A percentile compares a stretch with the other conserved stretches of the same genome.
Evolutionary conservation across 2,113 vertebrate species (phyloP).

Genomic region (Eleginops maclovinus): DNA sequence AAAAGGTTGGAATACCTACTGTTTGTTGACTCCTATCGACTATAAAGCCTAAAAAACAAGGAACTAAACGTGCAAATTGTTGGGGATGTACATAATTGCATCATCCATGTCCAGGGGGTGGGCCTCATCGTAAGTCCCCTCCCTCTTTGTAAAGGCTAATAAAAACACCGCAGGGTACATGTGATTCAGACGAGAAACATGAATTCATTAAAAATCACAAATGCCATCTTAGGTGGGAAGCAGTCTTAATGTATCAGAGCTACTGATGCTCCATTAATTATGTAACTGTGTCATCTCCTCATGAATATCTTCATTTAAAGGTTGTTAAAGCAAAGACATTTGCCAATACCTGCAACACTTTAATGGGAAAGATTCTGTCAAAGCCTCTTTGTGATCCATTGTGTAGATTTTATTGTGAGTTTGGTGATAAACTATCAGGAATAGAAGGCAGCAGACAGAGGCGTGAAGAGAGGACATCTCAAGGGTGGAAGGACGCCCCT

Average conservation of each 20-base stretch:
- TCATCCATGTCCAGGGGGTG: neutral
- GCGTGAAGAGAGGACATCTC: slow-evolving; percentile 6
- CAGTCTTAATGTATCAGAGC: slow-evolving; percentile 5
- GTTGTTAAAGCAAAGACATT: slow-evolving; percentile 12
- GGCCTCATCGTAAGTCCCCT: neutral
- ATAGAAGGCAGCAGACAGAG: slow-evolving; percentile 6
- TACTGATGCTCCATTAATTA: slow-evolving; percentile 17
- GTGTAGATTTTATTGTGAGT: neutral
- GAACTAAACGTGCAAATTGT: neutral
- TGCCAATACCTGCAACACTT: neutral
- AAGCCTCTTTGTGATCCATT: neutral
- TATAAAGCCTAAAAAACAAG: neutral
- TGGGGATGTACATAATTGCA: neutral
- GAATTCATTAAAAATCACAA: neutral
- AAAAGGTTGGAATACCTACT: no score
- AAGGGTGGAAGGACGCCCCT: slow-evolving; percentile 9
- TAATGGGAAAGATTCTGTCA: neutral
- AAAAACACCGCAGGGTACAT: neutral
- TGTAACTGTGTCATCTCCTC: slow-evolving; percentile 13
- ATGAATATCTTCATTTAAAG: slow-evolving; percentile 10
- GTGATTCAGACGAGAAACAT: slow-evolving; percentile 7
- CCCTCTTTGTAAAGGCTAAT: neutral
- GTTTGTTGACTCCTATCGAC: neutral
- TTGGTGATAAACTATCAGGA: slow-evolving; percentile 6
- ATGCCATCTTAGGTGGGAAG: slow-evolving; percentile 8